Conservation (phyloP, 2,797 vertebrate genomes). For the Semotilus atromaculatus region DNA sequence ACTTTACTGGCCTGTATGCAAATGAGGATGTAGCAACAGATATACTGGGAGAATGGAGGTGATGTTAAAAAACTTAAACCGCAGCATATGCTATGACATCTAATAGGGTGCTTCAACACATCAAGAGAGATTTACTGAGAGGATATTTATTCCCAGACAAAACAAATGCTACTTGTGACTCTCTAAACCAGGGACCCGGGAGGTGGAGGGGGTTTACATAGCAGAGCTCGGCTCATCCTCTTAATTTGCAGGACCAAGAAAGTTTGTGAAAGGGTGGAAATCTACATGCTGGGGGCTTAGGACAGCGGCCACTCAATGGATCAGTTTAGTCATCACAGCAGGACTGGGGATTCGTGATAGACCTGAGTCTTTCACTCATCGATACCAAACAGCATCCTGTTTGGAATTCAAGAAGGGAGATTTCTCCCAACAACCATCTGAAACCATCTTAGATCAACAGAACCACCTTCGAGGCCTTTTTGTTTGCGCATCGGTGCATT, state of each 20-base stretch:
- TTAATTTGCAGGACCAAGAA: slow-evolving; percentile 62
- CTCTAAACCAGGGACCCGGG: slow-evolving; percentile 40
- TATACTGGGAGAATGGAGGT: not conserved
- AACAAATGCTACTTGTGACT: slow-evolving; percentile 53
- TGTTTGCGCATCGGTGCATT: slow-evolving; percentile 56
- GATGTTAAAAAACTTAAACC: not conserved
- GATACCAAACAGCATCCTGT: slow-evolving; percentile 14
- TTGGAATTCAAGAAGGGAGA: slow-evolving; percentile 44
- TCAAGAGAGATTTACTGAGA: slow-evolving; percentile 56
- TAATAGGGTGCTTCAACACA: slow-evolving; percentile 31
- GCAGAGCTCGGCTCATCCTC: slow-evolving; percentile 54
- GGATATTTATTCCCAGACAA: slow-evolving; percentile 54
- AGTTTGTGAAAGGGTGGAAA: slow-evolving; percentile 72
- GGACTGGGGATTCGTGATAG: slow-evolving; percentile 60
- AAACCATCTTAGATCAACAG: slow-evolving; percentile 61
- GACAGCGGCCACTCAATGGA: slow-evolving; percentile 70
- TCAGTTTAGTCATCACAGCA: slow-evolving; percentile 69
- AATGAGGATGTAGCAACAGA: not conserved
- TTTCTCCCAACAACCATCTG: slow-evolving; percentile 45
- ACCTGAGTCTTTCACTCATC: slow-evolving; percentile 44
- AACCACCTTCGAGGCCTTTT: slow-evolving; percentile 53
- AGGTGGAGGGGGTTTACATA: slow-evolving; percentile 52
- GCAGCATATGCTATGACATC: slow-evolving; percentile 65
- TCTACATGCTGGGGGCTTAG: slow-evolving; percentile 75
- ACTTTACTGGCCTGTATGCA: not conserved